Evolutionary conservation across 2,113 vertebrate species (phyloP).

Genomic region (Notarius quadriscutis): DNA sequence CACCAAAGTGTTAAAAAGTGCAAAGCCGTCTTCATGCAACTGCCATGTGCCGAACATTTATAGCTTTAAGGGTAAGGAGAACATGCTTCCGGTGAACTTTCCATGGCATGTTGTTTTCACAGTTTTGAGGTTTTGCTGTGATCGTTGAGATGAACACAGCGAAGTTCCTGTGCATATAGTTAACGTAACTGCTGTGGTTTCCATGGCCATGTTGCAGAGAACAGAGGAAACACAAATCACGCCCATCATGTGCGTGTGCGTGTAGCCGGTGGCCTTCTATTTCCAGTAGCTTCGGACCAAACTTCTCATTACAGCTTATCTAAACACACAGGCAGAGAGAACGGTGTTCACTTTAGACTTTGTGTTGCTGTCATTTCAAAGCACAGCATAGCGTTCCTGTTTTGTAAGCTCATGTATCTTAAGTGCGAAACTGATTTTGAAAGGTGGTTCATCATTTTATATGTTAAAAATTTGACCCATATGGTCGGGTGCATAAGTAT

Average conservation of each 20-base stretch:
- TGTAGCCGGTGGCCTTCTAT: no score
- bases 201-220: conserved; percentile 5
- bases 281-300: no score
- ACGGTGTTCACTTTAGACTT: conserved; percentile 58
- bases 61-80: no score
- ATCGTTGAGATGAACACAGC: not conserved
- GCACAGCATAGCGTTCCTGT: conserved; percentile 47
- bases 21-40: no score
- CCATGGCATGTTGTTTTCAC: not conserved
- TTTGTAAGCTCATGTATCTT: conserved; percentile 54
- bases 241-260: no score
- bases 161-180: not conserved
- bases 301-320: not conserved
- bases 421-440: no score
- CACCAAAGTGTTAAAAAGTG: no score
- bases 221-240: conserved; percentile 48
- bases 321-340: conserved; percentile 39
- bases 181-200: conserved; percentile 31
- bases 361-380: conserved; percentile 60
- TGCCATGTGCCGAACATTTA: no score
- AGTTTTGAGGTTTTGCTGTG: conserved; percentile 21
- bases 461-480: no score
- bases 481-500: no score
- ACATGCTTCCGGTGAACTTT: not conserved
- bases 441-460: no score